These are phyloP conservation scores for Ligdia adustata DNA, from an alignment of 2,888 invertebrate genomes.

Conservation along the genomic window DNA sequence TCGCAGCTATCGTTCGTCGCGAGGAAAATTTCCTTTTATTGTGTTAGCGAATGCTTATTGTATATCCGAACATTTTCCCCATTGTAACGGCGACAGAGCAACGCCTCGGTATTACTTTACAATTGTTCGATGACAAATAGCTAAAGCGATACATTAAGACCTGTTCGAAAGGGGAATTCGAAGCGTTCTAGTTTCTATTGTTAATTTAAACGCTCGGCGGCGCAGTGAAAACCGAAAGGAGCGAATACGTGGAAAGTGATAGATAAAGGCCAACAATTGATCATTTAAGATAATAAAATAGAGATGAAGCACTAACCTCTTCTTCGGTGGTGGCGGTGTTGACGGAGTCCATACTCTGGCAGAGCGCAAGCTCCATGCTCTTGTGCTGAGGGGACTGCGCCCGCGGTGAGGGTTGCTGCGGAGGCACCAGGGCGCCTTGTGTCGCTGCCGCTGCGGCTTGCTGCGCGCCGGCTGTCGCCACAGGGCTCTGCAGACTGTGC, in stretches of 20 bases:
- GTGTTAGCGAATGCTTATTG: conserved; percentile 77
- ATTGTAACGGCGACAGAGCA: conserved; percentile 60
- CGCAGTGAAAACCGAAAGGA: conserved; percentile 36
- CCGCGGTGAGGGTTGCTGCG: conserved; percentile 76
- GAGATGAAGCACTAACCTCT: conserved; percentile 90
- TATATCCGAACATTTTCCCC: conserved; percentile 69
- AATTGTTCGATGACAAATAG: conserved; percentile 73
- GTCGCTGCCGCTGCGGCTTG: conserved; percentile 70
- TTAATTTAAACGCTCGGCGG: conserved; percentile 40
- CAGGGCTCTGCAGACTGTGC: conserved; percentile 58
- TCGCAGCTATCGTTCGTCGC: conserved; percentile 52
- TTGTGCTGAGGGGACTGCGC: conserved; percentile 73
- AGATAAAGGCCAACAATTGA: not conserved
- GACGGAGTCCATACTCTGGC: conserved; percentile 99
- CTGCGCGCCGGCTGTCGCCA: conserved; percentile 68
- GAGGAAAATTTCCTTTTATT: conserved; percentile 75
- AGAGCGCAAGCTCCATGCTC: conserved; percentile 88
- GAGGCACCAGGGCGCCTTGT: conserved; percentile 74
- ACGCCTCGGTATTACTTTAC: conserved; percentile 63
- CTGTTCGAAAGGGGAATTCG: conserved; percentile 50
- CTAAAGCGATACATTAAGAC: conserved; percentile 64
- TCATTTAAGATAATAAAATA: conserved; percentile 7
- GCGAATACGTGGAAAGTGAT: conserved; percentile 21
- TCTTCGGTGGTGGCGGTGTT: conserved; percentile 98
- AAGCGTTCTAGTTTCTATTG: conserved; percentile 52